phyloP scores from a whole-genome alignment of 2,888 invertebrate genomes.

The Agrilus mali region DNA sequence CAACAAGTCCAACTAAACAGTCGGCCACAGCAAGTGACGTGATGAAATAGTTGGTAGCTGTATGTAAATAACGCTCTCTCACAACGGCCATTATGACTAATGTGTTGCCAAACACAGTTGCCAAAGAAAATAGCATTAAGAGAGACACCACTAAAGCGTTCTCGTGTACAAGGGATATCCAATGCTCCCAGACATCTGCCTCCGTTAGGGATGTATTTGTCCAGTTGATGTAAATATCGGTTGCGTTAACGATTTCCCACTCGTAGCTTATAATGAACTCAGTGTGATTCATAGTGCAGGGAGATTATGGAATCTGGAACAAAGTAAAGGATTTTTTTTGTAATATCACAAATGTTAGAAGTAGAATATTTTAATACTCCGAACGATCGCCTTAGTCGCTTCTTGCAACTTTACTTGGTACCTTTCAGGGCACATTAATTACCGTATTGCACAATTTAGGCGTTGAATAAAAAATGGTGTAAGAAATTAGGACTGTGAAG shows the following conservation, averaged over 20 bases:
- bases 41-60: slow-evolving; percentile 95
- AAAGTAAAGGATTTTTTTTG: not conserved
- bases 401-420: no score
- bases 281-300: slow-evolving; percentile 19
- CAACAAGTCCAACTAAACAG: slow-evolving; percentile 88
- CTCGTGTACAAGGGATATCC: slow-evolving; percentile 49
- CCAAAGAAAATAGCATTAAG: slow-evolving; percentile 74
- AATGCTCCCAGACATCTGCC: slow-evolving; percentile 32
- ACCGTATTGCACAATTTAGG: no score
- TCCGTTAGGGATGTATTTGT: slow-evolving; percentile 26
- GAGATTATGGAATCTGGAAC: not conserved
- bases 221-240: slow-evolving; percentile 15
- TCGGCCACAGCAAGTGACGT: slow-evolving; percentile 95
- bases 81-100: slow-evolving; percentile 89
- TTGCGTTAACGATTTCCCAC: slow-evolving; percentile 14
- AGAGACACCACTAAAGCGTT: slow-evolving; percentile 67
- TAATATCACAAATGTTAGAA: no score
- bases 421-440: no score
- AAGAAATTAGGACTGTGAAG: no score
- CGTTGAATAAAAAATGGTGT: no score
- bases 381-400: no score
- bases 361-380: no score
- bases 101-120: slow-evolving; percentile 90
- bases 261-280: slow-evolving; percentile 12
- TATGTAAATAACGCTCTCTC: slow-evolving; percentile 85